phyloP scores from a whole-genome alignment of 2,888 invertebrate species.

The Idaea biselata region DNA sequence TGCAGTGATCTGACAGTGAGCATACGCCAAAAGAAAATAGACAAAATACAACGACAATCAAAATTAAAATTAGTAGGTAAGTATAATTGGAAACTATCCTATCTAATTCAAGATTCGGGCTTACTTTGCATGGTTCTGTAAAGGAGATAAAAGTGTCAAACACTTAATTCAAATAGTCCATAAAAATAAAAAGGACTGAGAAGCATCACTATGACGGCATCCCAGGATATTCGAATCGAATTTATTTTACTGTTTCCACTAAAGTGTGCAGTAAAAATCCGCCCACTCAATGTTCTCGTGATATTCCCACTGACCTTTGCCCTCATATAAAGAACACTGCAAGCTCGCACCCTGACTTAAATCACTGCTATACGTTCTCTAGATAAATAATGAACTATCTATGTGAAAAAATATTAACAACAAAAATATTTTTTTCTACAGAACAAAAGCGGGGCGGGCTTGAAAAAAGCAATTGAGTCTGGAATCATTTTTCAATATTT shows the following conservation, averaged over 20 bases:
- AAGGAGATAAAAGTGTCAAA: conserved; percentile 39
- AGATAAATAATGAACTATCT: conserved; percentile 39
- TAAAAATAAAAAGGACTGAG: conserved; percentile 57
- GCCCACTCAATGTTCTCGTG: conserved; percentile 70
- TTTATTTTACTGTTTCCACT: conserved; percentile 72
- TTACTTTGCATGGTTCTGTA: neutral
- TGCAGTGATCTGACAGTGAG: too few species aligned
- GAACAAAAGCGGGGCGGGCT: neutral
- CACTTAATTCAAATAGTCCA: conserved; percentile 57
- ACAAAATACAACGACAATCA: too few species aligned
- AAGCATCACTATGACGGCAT: conserved; percentile 60
- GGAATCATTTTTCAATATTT: neutral
- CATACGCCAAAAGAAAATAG: too few species aligned
- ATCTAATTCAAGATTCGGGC: neutral
- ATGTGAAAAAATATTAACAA: conserved; percentile 20
- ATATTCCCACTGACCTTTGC: conserved; percentile 69
- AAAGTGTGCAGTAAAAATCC: conserved; percentile 72
- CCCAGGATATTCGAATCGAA: conserved; percentile 61
- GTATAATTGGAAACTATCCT: too few species aligned
- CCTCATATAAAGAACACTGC: conserved; percentile 56
- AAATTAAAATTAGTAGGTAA: too few species aligned
- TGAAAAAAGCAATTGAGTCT: conserved; percentile 2
- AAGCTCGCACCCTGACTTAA: conserved; percentile 37
- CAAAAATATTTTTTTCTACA: too few species aligned
- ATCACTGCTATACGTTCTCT: conserved; percentile 37